Evolutionary conservation across 2,797 vertebrate species (phyloP).

Genomic region (Neosilurus mollespiculum): DNA sequence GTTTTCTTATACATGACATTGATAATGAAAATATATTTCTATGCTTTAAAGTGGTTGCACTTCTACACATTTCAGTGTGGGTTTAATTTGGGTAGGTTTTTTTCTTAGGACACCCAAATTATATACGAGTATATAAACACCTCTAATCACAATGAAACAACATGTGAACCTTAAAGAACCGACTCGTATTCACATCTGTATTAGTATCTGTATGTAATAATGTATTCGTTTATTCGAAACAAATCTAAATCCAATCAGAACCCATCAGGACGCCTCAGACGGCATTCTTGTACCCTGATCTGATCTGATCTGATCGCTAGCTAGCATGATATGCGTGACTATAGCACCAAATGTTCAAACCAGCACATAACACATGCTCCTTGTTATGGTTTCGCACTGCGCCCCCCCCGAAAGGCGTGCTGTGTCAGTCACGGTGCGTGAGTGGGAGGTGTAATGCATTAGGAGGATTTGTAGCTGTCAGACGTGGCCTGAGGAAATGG

Average conservation of each 20-base stretch:
- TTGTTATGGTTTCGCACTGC: not conserved
- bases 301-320: not conserved
- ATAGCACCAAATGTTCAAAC: not conserved
- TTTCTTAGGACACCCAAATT: too few species aligned
- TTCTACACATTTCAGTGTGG: too few species aligned
- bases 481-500: slow-evolving; percentile 6
- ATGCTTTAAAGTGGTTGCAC: too few species aligned
- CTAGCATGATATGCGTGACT: not conserved
- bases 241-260: not conserved
- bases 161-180: not conserved
- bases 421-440: not conserved
- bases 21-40: too few species aligned
- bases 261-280: not conserved
- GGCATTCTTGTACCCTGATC: not conserved
- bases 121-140: not conserved
- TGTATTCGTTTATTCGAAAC: not conserved
- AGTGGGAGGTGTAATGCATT: slow-evolving; percentile 3
- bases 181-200: not conserved
- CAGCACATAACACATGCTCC: not conserved
- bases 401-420: not conserved
- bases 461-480: slow-evolving; percentile 7
- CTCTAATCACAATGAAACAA: not conserved
- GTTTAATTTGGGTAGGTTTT: too few species aligned
- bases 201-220: not conserved
- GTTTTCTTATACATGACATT: too few species aligned